phyloP scores from a whole-genome alignment of 2,113 vertebrate species.

The Bujurquina vittata region DNA sequence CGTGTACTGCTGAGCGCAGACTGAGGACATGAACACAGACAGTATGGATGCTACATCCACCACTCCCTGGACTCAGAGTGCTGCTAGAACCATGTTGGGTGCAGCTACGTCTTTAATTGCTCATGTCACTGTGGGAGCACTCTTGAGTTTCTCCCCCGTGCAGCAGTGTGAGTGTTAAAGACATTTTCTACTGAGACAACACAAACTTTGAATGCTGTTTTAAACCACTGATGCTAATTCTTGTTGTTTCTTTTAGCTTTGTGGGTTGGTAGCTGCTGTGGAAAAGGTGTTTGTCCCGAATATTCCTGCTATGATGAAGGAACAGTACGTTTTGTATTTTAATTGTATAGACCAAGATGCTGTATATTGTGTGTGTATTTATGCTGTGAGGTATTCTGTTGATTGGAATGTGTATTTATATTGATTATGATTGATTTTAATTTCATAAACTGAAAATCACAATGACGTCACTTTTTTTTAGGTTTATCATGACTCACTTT shows the following conservation, averaged over 20 bases:
- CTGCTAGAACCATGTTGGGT: background rate
- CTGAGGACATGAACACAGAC: background rate
- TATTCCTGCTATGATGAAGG: background rate
- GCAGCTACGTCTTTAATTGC: background rate
- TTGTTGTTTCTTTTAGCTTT: conserved; percentile 1
- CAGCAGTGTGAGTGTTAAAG: conserved; percentile 43
- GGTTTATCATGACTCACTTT: background rate
- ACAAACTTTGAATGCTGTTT: background rate
- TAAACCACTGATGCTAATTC: conserved; percentile 13
- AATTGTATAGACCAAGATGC: background rate
- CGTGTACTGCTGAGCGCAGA: conserved; percentile 87
- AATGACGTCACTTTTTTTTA: background rate
- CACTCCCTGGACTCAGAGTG: background rate
- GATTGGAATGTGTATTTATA: background rate
- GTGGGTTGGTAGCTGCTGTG: background rate
- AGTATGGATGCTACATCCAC: background rate
- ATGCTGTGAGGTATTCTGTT: background rate
- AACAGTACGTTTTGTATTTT: background rate
- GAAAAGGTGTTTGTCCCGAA: conserved; percentile 29
- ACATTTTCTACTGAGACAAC: background rate
- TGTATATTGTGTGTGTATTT: background rate
- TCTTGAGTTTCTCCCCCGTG: background rate
- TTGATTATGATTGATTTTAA: background rate
- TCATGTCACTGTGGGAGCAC: background rate
- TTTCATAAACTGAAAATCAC: background rate